A percentile compares a stretch with the other conserved stretches of the same genome.
Conservation (phyloP, 2,113 vertebrate species). For the Gracilinanus agilis region DNA sequence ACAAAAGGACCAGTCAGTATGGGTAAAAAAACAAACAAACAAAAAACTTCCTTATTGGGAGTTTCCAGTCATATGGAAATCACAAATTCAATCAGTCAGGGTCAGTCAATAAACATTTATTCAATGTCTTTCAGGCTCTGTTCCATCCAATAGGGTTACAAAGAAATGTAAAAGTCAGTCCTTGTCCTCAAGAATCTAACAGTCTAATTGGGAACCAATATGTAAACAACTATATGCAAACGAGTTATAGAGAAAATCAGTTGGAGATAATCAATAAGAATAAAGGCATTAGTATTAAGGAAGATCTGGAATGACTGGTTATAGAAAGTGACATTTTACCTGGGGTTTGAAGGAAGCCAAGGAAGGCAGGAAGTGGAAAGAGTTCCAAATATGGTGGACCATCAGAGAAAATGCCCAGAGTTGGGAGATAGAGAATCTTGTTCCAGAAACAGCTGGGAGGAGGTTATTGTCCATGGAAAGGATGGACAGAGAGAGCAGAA, state of each 20-base stretch:
- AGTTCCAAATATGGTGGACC: neutral
- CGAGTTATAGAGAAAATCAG: neutral
- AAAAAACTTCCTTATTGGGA: neutral
- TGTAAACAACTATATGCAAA: neutral
- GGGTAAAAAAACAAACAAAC: too few relatives aligned
- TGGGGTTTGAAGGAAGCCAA: neutral
- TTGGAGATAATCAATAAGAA: neutral
- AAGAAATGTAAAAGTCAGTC: neutral
- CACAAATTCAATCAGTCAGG: neutral
- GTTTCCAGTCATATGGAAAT: neutral
- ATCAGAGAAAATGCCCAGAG: neutral
- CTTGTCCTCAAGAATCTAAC: neutral
- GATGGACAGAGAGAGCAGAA: too few relatives aligned
- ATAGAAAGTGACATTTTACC: neutral
- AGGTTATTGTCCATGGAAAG: neutral
- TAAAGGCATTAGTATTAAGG: neutral
- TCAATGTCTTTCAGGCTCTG: neutral
- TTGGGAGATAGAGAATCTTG: neutral
- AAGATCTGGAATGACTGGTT: neutral
- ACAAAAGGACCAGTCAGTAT: neutral
- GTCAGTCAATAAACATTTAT: neutral
- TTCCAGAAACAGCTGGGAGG: neutral
- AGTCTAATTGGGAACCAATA: neutral
- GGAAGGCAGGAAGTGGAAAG: neutral
- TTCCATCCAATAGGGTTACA: neutral